Conservation (phyloP, 2,113 vertebrate genomes). For the Oreochromis aureus region DNA sequence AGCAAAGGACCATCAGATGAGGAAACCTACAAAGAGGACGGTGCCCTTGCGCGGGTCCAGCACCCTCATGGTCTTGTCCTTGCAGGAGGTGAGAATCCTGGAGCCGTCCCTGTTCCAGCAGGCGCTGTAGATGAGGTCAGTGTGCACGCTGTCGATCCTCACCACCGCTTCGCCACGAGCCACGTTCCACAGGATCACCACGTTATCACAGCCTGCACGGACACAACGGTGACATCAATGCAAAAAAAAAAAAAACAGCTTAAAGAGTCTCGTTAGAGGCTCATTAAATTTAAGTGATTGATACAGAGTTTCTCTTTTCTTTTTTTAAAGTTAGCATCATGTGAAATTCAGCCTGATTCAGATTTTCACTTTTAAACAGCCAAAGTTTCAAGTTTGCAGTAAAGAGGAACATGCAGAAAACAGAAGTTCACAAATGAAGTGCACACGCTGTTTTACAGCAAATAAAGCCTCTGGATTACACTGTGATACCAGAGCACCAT, state of each 20-base stretch:
- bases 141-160: conserved; percentile 78
- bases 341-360: neutral
- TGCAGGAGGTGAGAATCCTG: conserved; percentile 81
- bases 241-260: neutral
- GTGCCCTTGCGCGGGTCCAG: conserved; percentile 81
- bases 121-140: conserved; percentile 84
- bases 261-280: neutral
- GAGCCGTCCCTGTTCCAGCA: conserved; percentile 83
- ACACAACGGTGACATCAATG: neutral
- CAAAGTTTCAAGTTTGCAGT: neutral
- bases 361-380: neutral
- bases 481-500: neutral
- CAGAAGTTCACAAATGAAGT: neutral
- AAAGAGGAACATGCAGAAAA: neutral
- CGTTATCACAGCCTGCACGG: conserved; percentile 80
- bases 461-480: neutral
- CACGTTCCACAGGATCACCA: conserved; percentile 86
- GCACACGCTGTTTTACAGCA: neutral
- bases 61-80: conserved; percentile 81
- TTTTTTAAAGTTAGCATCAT: neutral
- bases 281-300: neutral
- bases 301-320: neutral
- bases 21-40: conserved; percentile 67
- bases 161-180: conserved; percentile 69
- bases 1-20: fast-evolving